A percentile compares a stretch with the other conserved stretches of the same genome.
Evolutionary conservation across 2,888 invertebrate species (phyloP).

Genomic region (Chrysina gloriosa): DNA sequence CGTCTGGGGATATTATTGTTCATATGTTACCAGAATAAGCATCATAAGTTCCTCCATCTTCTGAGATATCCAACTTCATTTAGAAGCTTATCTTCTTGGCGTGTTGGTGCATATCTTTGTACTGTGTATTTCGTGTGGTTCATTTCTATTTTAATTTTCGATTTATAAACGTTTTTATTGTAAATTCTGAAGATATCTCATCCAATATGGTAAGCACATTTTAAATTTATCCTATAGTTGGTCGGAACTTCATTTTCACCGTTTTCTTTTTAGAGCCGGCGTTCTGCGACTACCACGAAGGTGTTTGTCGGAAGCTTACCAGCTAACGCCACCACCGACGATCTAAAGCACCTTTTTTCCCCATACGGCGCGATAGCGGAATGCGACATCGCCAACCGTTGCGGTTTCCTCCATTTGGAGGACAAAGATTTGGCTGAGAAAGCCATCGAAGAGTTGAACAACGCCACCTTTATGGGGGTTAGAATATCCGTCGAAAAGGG

Average conservation of each 20-base stretch:
- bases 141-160: neutral
- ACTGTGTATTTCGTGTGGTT: neutral
- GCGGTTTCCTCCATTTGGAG: constrained; percentile 94
- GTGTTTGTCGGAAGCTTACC: constrained; percentile 95
- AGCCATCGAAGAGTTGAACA: constrained; percentile 85
- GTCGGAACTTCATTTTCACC: neutral
- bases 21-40: too few species aligned
- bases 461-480: constrained; percentile 84
- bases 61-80: constrained; percentile 14
- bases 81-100: neutral
- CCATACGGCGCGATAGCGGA: constrained; percentile 90
- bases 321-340: constrained; percentile 84
- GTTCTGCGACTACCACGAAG: constrained; percentile 68
- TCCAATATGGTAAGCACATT: constrained; percentile 1
- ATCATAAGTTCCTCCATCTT: too few species aligned
- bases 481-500: constrained; percentile 88
- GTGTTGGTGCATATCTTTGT: neutral
- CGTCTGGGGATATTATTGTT: too few species aligned
- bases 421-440: constrained; percentile 83
- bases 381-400: constrained; percentile 94
- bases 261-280: constrained; percentile 54
- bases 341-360: constrained; percentile 84
- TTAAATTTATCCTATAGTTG: neutral
- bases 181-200: neutral
- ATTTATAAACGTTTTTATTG: neutral